These are phyloP conservation scores for Intellagama lesueurii DNA, from an alignment of 2,797 vertebrate genomes.

Conservation along the genomic window DNA sequence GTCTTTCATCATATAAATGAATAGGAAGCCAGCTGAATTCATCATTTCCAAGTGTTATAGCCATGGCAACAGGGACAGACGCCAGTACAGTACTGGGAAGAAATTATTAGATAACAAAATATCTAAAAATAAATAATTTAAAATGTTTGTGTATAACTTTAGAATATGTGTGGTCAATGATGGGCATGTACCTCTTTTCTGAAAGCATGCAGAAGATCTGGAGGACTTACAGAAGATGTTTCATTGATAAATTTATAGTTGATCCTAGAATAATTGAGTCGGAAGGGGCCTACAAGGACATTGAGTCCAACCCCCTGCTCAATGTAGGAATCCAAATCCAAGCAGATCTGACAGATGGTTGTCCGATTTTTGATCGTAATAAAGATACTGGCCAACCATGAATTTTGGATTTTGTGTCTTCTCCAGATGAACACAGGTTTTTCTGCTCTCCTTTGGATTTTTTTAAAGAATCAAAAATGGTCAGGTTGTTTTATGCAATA, in stretches of 20 bases:
- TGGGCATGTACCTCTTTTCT: not conserved
- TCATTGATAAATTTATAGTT: too few species aligned
- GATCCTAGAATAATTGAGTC: too few species aligned
- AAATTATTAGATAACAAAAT: not conserved
- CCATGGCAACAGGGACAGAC: not conserved
- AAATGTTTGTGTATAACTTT: not conserved
- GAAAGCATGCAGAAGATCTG: not conserved
- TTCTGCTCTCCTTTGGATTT: too few species aligned
- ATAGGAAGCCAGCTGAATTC: not conserved
- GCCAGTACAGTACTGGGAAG: not conserved
- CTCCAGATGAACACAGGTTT: too few species aligned
- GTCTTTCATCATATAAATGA: not conserved
- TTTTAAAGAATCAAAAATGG: not conserved
- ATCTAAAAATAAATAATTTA: not conserved
- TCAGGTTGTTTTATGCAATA: not conserved
- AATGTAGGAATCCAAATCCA: too few species aligned
- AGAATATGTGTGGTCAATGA: not conserved
- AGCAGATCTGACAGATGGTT: too few species aligned
- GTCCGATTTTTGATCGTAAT: too few species aligned
- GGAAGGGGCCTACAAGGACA: too few species aligned
- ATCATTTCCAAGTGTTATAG: not conserved
- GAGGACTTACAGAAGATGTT: not conserved
- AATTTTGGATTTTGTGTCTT: too few species aligned
- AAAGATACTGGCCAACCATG: too few species aligned
- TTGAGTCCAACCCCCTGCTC: too few species aligned